Conservation (phyloP, 2,113 vertebrate genomes). For the Rhinogobius similis region DNA sequence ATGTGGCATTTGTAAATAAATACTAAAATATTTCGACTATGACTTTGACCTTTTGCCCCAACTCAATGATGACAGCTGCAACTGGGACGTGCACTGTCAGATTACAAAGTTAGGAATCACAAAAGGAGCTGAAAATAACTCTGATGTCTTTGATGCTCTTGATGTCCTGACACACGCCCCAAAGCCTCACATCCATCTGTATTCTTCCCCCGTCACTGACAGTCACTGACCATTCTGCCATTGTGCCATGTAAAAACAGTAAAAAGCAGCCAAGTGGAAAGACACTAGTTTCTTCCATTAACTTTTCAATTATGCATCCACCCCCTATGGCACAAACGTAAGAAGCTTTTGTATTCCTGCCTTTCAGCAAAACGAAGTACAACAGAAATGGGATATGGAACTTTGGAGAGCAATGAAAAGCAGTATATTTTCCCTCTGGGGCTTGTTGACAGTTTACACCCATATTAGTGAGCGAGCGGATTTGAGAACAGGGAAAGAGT, state of each 20-base stretch:
- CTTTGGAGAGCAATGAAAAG: constrained; percentile 25
- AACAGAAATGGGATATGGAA: constrained; percentile 18
- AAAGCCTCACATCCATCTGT: constrained; percentile 14
- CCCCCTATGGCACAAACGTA: constrained; percentile 16
- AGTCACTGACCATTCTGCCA: constrained; percentile 16
- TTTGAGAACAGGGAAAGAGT: constrained; percentile 3
- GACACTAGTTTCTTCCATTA: constrained; percentile 42
- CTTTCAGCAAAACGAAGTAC: constrained; percentile 38
- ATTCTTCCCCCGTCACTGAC: constrained; percentile 23
- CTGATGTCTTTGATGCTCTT: not conserved
- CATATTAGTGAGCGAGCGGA: constrained; percentile 23
- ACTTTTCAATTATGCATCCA: constrained; percentile 55
- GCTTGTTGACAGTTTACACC: constrained; percentile 32
- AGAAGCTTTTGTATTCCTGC: constrained; percentile 19
- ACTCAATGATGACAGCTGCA: not conserved
- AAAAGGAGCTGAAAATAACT: not conserved
- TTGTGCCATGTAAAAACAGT: constrained; percentile 19
- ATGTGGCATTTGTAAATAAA: not conserved
- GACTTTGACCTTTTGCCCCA: not conserved
- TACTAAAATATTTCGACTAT: not conserved
- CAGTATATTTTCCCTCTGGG: constrained; percentile 23
- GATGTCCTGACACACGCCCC: not conserved
- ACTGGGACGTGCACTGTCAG: constrained; percentile 5
- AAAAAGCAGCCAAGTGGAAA: constrained; percentile 26
- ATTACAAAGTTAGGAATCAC: not conserved